Percentiles rank a stretch among this genome's conserved stretches.
phyloP scores from a whole-genome alignment of 2,113 vertebrate species.

The Jaculus jaculus region DNA sequence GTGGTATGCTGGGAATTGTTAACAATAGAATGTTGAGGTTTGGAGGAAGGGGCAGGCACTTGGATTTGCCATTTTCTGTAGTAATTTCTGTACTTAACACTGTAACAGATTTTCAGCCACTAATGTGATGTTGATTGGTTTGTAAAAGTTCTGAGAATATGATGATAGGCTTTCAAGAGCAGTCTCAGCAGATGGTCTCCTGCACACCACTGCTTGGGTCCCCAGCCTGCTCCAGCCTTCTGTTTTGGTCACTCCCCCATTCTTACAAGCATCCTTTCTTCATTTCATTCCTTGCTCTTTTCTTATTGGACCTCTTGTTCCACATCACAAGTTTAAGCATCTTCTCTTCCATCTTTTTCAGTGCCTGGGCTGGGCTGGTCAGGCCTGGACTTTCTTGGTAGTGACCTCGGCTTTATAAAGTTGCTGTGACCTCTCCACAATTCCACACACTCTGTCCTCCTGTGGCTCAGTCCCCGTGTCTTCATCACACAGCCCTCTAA shows the following conservation, averaged over 20 bases:
- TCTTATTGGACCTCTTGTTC: background rate
- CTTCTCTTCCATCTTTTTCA: background rate
- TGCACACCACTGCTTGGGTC: accelerated
- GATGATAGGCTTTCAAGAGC: accelerated
- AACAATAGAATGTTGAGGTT: background rate
- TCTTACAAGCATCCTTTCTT: background rate
- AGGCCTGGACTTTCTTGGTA: background rate
- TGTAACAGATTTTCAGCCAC: background rate
- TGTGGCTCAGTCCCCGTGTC: background rate
- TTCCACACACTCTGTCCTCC: accelerated
- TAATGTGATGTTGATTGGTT: background rate
- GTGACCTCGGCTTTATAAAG: background rate
- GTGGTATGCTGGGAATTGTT: background rate
- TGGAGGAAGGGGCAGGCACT: background rate
- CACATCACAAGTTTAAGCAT: background rate
- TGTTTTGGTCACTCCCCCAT: background rate
- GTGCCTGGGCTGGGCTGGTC: background rate
- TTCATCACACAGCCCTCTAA: too few relatives aligned
- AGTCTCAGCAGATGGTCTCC: background rate
- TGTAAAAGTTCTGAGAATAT: background rate
- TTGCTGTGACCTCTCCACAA: background rate
- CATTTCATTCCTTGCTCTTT: background rate
- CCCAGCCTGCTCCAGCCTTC: background rate
- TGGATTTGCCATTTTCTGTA: background rate
- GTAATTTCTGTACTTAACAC: background rate